phyloP scores from a whole-genome alignment of 2,888 invertebrate genomes.

The Meloe dianella region DNA sequence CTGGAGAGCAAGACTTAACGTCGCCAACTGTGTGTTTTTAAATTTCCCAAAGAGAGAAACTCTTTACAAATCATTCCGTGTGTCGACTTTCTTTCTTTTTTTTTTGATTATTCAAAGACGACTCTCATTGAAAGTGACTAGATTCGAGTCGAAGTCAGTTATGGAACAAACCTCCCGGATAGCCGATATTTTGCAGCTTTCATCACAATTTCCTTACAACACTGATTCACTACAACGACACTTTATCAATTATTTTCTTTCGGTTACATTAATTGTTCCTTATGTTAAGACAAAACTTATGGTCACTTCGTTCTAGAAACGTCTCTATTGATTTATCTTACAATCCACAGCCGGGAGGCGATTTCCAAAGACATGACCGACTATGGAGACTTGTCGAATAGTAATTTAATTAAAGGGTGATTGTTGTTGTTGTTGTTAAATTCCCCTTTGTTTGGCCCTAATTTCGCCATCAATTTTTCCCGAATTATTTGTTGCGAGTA shows the following conservation, averaged over 20 bases:
- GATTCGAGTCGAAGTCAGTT: slow-evolving; percentile 41
- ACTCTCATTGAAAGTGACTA: slow-evolving; percentile 44
- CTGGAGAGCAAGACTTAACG: slow-evolving; percentile 54
- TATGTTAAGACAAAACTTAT: slow-evolving; percentile 27
- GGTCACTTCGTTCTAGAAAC: slow-evolving; percentile 13
- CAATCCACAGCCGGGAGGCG: slow-evolving; percentile 34
- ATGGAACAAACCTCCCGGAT: slow-evolving; percentile 42
- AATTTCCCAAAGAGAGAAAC: slow-evolving; percentile 18
- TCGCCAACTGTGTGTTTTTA: slow-evolving; percentile 28
- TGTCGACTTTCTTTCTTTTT: slow-evolving; percentile 33
- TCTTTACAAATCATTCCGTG: slow-evolving; percentile 23
- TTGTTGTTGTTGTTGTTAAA: too few species aligned
- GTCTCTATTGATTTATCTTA: slow-evolving; percentile 25
- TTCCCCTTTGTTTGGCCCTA: slow-evolving; percentile 15
- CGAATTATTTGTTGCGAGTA: slow-evolving; percentile 28
- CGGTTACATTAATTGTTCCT: too few species aligned
- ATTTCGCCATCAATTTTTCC: slow-evolving; percentile 25
- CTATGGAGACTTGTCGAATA: slow-evolving; percentile 27
- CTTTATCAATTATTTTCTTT: slow-evolving; percentile 20
- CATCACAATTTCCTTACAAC: neutral
- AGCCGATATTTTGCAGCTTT: slow-evolving; percentile 10
- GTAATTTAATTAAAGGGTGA: neutral
- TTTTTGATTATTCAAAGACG: slow-evolving; percentile 24
- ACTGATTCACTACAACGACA: slow-evolving; percentile 15
- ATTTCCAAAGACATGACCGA: slow-evolving; percentile 42